Conservation (phyloP, 2,888 invertebrate species). For the Sialis fuliginosa region DNA sequence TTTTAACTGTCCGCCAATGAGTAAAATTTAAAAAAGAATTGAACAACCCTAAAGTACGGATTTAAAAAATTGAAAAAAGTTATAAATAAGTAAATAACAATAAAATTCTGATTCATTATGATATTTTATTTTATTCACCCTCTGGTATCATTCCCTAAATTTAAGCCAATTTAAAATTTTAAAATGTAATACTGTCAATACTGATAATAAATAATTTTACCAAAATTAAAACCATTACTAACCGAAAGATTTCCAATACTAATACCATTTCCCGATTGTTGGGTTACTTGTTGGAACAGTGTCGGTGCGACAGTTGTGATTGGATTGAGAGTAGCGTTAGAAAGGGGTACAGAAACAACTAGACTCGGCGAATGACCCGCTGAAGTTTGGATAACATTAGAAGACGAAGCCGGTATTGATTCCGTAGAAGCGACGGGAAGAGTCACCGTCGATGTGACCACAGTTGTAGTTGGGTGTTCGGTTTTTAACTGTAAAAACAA, state of each 20-base stretch:
- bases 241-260: not conserved
- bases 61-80: no score
- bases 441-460: not conserved
- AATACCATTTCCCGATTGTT: conserved; percentile 11
- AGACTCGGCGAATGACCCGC: conserved; percentile 22
- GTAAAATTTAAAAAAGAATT: no score
- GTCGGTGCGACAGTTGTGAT: conserved; percentile 19
- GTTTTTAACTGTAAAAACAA: no score
- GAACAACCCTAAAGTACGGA: no score
- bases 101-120: no score
- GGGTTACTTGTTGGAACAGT: conserved; percentile 22
- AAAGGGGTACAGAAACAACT: conserved; percentile 45
- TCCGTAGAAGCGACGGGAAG: not conserved
- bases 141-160: no score
- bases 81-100: no score
- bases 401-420: not conserved
- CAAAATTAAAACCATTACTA: not conserved
- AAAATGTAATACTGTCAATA: no score
- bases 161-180: no score
- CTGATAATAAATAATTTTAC: no score
- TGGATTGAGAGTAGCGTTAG: conserved; percentile 25
- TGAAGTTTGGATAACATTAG: not conserved
- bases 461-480: not conserved
- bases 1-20: no score
- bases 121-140: no score